Evolutionary conservation across 2,888 invertebrate species (phyloP).

Genomic region (Nymphalis polychloros): DNA sequence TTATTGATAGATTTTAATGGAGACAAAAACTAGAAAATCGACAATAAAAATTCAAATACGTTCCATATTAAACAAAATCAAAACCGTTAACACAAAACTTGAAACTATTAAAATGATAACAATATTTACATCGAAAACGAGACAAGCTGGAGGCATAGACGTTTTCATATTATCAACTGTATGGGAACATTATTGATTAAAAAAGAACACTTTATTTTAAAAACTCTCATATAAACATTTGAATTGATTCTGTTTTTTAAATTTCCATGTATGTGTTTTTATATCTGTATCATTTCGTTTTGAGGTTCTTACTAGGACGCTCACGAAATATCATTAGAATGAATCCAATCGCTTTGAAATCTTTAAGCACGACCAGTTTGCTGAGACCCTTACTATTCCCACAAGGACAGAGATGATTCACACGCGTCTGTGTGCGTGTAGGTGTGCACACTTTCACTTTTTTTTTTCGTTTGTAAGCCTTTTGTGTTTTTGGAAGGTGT

Average conservation of each 20-base stretch:
- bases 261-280: too few species aligned
- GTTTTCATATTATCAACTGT: not conserved
- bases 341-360: too few species aligned
- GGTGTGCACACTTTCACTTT: constrained; percentile 73
- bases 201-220: too few species aligned
- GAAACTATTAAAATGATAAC: constrained; percentile 10
- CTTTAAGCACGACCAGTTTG: not conserved
- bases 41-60: constrained; percentile 28
- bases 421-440: constrained; percentile 42
- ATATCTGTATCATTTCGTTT: too few species aligned
- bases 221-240: too few species aligned
- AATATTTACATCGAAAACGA: constrained; percentile 5
- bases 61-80: constrained; percentile 17
- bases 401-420: constrained; percentile 40
- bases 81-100: constrained; percentile 16
- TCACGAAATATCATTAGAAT: too few species aligned
- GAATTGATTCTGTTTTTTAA: too few species aligned
- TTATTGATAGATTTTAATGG: constrained; percentile 19
- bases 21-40: constrained; percentile 27
- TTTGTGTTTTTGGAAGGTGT: constrained; percentile 74
- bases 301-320: too few species aligned
- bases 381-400: constrained; percentile 14
- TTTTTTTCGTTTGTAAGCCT: constrained; percentile 76
- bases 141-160: not conserved
- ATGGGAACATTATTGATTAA: not conserved